Conservation (phyloP, 2,113 vertebrate species). For the Pipra filicauda region DNA sequence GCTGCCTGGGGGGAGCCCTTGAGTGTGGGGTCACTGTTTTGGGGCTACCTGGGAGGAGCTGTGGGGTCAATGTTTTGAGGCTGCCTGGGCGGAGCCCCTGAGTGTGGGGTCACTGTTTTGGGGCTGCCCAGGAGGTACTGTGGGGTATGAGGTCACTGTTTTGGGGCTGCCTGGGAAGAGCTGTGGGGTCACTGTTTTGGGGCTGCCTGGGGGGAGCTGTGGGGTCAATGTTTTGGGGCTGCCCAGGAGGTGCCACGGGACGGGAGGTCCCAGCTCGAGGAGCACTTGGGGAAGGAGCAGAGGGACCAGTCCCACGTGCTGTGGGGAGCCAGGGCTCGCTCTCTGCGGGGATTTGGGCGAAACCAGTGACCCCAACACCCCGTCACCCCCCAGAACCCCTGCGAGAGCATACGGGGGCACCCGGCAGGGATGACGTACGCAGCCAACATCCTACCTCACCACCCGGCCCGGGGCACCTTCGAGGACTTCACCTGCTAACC, state of each 20-base stretch:
- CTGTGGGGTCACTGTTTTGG: no score
- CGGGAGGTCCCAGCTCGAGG: accelerated
- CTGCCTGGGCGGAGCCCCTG: no score
- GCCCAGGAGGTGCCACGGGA: accelerated
- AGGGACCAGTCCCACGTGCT: neutral
- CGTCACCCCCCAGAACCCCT: constrained; percentile 80
- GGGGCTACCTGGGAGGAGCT: no score
- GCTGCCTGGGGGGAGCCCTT: no score
- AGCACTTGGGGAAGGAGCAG: neutral
- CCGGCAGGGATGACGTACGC: constrained; percentile 91
- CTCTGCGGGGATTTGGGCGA: neutral
- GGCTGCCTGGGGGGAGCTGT: neutral
- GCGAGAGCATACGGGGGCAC: constrained; percentile 89
- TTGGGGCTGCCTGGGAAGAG: no score
- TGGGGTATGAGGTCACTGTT: no score
- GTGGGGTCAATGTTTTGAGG: no score
- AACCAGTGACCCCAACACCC: accelerated
- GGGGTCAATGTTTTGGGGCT: neutral
- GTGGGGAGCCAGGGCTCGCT: accelerated
- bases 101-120: no score
- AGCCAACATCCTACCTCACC: constrained; percentile 99
- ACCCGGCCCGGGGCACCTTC: constrained; percentile 94
- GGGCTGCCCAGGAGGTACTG: no score
- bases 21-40: no score
- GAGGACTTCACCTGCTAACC: constrained; percentile 99